Base-by-base conservation (phyloP, 2,797 vertebrate genomes). In the Pteropus rufus region DNA sequence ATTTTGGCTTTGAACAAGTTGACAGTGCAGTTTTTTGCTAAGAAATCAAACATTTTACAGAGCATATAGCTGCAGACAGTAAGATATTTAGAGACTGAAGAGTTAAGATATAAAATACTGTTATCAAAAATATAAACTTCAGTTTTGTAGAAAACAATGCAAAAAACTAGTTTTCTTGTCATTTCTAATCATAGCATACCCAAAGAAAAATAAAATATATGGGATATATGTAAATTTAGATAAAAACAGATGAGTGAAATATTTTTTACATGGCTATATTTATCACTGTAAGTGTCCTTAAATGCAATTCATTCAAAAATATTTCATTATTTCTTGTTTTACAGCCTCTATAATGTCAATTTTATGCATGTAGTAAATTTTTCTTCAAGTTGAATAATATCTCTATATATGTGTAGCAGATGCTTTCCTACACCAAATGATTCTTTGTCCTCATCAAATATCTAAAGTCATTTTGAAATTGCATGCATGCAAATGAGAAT, bases 321-420 rank as follows among this genome's bases (percentile, higher is more conserved):
- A 93, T 95, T 91, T 97, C 46, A 94, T 89, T 95, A 89, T 94
- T 94, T 96, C 44, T 89, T 95, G 46, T 82, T 95, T 95, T 94
- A 72, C 23, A 86, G n/a, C 10, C n/a, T 91, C 64, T 82, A n/a
- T 91, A 87, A 77, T 91, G 84, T 86, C 95, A 96, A 7, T 93
- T 93, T 97, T 81, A 97, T 90, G 41, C 52, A 97, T 79, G 21
- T 39, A 91, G 67, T 93, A 95, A 87, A 94, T 94, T 97, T 96
- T 93, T 90, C 67, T 90, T 95, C 80, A 56, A 75, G 84, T 93
- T 97, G 84, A 97, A 75, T 97, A 93, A 97, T 97, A 93, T 76
- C 64, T 39, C 15, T 64, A 41, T 76, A n/a, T 75, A 72, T 89
- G 29, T 72, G 41, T 69, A 95, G 64, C 96, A 96, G 92, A 97